These are phyloP conservation scores for Masnerella sp. DNA, from an alignment of 2,888 invertebrate genomes.

Conservation along the genomic window DNA sequence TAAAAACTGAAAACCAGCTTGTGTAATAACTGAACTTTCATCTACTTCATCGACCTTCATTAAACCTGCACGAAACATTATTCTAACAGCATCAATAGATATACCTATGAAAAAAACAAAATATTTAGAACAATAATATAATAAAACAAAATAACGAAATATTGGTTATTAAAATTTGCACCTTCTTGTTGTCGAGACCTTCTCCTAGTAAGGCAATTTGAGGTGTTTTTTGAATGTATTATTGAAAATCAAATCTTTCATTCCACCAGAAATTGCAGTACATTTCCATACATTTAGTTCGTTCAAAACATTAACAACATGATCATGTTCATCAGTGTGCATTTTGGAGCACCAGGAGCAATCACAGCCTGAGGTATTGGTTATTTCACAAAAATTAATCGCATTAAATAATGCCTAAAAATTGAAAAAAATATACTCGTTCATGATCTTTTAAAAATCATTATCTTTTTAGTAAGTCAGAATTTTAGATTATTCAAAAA, in stretches of 20 bases:
- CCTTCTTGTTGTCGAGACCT: constrained; percentile 91
- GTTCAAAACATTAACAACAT: constrained; percentile 87
- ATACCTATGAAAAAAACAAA: constrained; percentile 83
- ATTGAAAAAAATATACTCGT: too few species aligned
- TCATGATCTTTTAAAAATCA: too few species aligned
- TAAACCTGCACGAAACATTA: constrained; percentile 93
- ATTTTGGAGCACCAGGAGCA: constrained; percentile 94
- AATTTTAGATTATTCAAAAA: neutral
- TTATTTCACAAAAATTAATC: constrained; percentile 95
- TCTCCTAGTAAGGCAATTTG: constrained; percentile 94
- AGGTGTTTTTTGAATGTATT: constrained; percentile 92
- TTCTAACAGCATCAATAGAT: constrained; percentile 95
- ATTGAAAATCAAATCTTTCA: constrained; percentile 94
- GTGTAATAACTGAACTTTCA: constrained; percentile 91
- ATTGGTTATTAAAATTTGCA: constrained; percentile 1
- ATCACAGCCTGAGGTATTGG: constrained; percentile 97
- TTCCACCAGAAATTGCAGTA: constrained; percentile 92
- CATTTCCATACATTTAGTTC: constrained; percentile 95
- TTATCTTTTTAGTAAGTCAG: neutral
- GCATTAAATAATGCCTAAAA: constrained; percentile 86
- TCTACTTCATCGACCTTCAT: constrained; percentile 93
- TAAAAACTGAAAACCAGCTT: constrained; percentile 98
- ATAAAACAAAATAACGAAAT: constrained; percentile 2
- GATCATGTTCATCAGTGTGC: constrained; percentile 89
- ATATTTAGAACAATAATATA: too few species aligned